These are phyloP conservation scores for Mythimna albipuncta DNA, from an alignment of 2,888 invertebrate genomes.

Conservation along the genomic window DNA sequence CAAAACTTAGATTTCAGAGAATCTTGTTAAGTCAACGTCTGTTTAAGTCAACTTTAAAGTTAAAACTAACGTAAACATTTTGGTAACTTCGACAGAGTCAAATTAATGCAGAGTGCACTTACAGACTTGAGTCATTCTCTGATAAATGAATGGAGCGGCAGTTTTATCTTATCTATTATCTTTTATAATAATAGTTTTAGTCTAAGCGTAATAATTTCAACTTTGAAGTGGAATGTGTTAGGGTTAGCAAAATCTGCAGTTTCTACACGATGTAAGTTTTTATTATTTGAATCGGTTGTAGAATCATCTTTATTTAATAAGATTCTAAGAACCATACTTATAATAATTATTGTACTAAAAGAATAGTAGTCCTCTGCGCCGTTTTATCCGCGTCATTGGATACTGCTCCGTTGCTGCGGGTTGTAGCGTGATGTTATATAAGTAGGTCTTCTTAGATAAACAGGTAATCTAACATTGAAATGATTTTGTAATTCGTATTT, in stretches of 20 bases:
- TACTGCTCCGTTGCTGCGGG: too few relatives aligned
- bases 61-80: constrained; percentile 58
- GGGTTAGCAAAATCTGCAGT: constrained; percentile 10
- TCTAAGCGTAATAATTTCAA: constrained; percentile 20
- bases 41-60: constrained; percentile 48
- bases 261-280: constrained; percentile 15
- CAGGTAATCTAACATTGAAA: too few relatives aligned
- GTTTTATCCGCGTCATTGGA: too few relatives aligned
- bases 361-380: too few relatives aligned
- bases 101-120: constrained; percentile 50
- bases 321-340: neutral
- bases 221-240: constrained; percentile 5
- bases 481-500: too few relatives aligned
- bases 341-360: too few relatives aligned
- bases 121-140: constrained; percentile 44
- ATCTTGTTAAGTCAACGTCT: constrained; percentile 48
- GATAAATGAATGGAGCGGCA: constrained; percentile 35
- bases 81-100: constrained; percentile 53
- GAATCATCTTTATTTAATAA: neutral
- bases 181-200: constrained; percentile 33
- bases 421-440: too few relatives aligned
- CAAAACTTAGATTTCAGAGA: constrained; percentile 41
- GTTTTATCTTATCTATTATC: constrained; percentile 37
- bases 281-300: constrained; percentile 2
- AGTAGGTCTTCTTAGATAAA: too few relatives aligned